Conservation (phyloP, 2,888 invertebrate species). For the Rutpela maculata region DNA sequence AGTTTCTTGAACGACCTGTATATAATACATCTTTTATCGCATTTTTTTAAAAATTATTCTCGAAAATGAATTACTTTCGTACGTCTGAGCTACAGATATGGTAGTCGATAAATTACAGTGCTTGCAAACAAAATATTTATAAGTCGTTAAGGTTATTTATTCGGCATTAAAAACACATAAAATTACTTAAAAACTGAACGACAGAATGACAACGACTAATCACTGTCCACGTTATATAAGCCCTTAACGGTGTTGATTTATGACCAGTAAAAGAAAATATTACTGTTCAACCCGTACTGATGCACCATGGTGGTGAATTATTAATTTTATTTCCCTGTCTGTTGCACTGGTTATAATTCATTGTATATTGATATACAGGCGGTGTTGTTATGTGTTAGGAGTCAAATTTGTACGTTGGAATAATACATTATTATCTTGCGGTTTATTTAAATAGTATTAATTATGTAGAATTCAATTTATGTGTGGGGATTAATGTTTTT, state of each 20-base stretch:
- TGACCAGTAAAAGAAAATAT: constrained; percentile 25
- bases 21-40: too few relatives aligned
- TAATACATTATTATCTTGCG: neutral
- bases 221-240: neutral
- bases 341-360: constrained; percentile 7
- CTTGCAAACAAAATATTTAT: neutral
- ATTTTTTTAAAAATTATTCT: too few relatives aligned
- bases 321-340: constrained; percentile 10
- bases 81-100: neutral
- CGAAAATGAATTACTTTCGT: neutral
- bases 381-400: neutral
- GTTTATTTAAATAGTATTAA: neutral
- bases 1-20: too few relatives aligned
- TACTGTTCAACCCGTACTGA: neutral
- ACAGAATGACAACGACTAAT: constrained; percentile 10
- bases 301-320: constrained; percentile 9
- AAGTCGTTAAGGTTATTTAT: neutral
- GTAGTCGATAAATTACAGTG: neutral
- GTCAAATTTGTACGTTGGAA: neutral
- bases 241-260: constrained; percentile 12
- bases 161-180: constrained; percentile 3
- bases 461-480: neutral
- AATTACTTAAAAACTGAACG: constrained; percentile 5
- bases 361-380: neutral
- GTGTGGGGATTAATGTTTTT: neutral